Base-by-base conservation (phyloP, 2,113 vertebrate species). In the Leiothrix lutea region DNA sequence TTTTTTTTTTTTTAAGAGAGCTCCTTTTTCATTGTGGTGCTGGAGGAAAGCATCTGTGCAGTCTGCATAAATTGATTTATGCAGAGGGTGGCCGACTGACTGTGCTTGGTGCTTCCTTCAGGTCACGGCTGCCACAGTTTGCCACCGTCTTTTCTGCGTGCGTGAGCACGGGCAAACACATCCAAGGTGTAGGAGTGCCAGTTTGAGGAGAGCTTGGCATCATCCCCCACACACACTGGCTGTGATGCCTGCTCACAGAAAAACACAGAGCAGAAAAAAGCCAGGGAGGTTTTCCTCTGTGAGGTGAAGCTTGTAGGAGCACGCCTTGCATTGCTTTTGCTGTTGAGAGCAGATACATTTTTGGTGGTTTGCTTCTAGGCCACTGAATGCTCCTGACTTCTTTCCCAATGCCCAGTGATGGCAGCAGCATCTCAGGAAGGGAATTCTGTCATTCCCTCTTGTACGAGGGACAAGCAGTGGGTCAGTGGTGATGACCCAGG, bases 271-370 rank as follows among this genome's bases (percentile, higher is more conserved):
- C 57, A 75, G 69, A 72, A 69, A 54, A 58, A 58, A 94, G 31
- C 28, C 50, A 33, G 54, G 29, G 57, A 89, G 70, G 20, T 70
- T 96, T 92, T 94, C 64, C 56, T 65, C 36, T 33, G 22, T 62
- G 48, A 80, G 95, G 58, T 53, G 58, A 67, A 89, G 86, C 80
- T 74, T 91, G 57, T 69, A 67, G 91, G 69, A 91, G 60, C 83
- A 74, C 0, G 16, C 75, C 38, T 65, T 0, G 1, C 12, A 5
- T 88, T 56, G 44, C 36, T 82, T 79, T 61, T 57, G 48, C n/a
- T 92, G 29, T 51, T 62, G 51, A 64, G 71, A 70, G 57, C 72
- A 84, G 35, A 3, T 45, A 5, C 1, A 0, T 48, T n/a, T 36
- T 42, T 72, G 88, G 54, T 42, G 12, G 17, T 69, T 90, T 85